Evolutionary conservation across 2,888 invertebrate genomes (phyloP).

Genomic region (Euspilapteryx auroguttella): DNA sequence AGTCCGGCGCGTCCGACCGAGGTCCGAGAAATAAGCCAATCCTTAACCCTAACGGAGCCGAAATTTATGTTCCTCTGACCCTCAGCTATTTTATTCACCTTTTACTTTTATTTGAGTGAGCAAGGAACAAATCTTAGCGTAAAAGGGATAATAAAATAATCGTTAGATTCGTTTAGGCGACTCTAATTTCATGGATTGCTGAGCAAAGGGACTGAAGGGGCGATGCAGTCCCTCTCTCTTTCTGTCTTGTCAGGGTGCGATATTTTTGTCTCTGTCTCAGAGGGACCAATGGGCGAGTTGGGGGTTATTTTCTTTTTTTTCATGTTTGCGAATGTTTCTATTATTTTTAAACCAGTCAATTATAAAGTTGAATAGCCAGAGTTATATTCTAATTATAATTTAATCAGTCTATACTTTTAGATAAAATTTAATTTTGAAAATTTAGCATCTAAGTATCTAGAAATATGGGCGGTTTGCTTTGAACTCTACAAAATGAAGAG

Average conservation of each 20-base stretch:
- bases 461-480: too few relatives aligned
- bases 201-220: constrained; percentile 50
- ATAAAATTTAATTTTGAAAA: too few relatives aligned
- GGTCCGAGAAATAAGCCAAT: constrained; percentile 50
- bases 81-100: constrained; percentile 53
- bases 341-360: too few relatives aligned
- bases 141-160: constrained; percentile 62
- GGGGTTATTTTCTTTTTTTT: constrained; percentile 10
- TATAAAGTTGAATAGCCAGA: too few relatives aligned
- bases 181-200: constrained; percentile 58
- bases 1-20: too few relatives aligned
- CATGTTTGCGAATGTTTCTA: too few relatives aligned
- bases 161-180: constrained; percentile 62
- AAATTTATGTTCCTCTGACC: constrained; percentile 54
- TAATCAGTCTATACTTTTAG: too few relatives aligned
- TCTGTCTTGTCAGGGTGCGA: background rate
- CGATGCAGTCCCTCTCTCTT: constrained; percentile 19
- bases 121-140: constrained; percentile 61
- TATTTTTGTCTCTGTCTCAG: constrained; percentile 16
- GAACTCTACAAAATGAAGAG: too few relatives aligned
- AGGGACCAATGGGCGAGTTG: constrained; percentile 32
- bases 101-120: constrained; percentile 62
- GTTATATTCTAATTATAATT: too few relatives aligned
- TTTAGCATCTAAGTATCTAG: too few relatives aligned
- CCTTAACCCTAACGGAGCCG: constrained; percentile 33